Evolutionary conservation across 2,797 vertebrate species (phyloP).

Genomic region (Esox lucius): DNA sequence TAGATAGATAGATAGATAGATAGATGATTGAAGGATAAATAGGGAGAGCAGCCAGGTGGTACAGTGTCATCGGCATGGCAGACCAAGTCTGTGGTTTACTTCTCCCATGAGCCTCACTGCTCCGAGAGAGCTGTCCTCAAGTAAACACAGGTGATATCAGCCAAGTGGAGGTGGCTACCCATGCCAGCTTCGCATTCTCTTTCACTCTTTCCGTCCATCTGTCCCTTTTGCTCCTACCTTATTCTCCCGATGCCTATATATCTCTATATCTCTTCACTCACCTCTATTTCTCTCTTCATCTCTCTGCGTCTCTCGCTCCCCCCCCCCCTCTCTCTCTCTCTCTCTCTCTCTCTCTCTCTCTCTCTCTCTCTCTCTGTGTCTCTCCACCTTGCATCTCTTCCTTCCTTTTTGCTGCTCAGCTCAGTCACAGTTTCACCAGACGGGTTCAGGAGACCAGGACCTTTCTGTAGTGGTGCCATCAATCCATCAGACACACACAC

Average conservation of each 20-base stretch:
- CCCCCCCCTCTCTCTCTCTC: conserved; percentile 12
- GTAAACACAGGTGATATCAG: neutral
- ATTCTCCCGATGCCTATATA: neutral
- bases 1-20: neutral
- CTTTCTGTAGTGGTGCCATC: neutral
- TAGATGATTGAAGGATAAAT: neutral
- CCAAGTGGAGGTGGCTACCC: neutral
- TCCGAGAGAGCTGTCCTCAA: neutral
- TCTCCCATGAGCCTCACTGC: conserved; percentile 1
- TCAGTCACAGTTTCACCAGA: conserved; percentile 2
- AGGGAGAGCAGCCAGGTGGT: neutral
- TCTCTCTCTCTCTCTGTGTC: neutral
- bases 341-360: conserved; percentile 1
- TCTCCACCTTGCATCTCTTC: neutral
- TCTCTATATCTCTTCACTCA: conserved; percentile 4
- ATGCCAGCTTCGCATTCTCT: neutral
- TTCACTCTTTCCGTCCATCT: neutral
- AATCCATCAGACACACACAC: neutral
- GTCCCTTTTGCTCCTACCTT: neutral
- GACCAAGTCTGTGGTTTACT: neutral
- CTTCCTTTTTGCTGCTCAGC: neutral
- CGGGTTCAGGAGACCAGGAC: conserved; percentile 1
- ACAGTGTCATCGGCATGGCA: neutral
- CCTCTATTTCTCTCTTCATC: conserved; percentile 7
- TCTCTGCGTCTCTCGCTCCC: conserved; percentile 11